Percentiles rank a stretch among this genome's conserved stretches.
These are phyloP conservation scores for Microvelia longipes DNA, from an alignment of 1,140 invertebrate genomes.

Conservation along the genomic window DNA sequence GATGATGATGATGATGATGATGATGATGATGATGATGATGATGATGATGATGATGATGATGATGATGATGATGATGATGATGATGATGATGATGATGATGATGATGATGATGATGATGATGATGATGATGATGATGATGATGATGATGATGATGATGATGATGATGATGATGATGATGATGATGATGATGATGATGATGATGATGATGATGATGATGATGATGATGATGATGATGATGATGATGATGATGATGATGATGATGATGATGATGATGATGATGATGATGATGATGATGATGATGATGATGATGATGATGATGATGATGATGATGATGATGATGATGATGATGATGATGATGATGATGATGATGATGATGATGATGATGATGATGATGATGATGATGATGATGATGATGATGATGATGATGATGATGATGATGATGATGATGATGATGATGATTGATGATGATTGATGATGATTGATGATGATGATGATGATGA, in stretches of 20 bases:
- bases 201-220: slow-evolving; percentile 8
- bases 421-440: slow-evolving; percentile 19
- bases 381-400: slow-evolving; percentile 22
- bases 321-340: slow-evolving; percentile 18
- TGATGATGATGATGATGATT: slow-evolving; percentile 18
- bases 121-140: neutral
- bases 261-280: slow-evolving; percentile 13
- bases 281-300: slow-evolving; percentile 16
- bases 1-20: neutral
- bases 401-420: slow-evolving; percentile 22
- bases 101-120: neutral
- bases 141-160: neutral
- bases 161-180: neutral
- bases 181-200: neutral
- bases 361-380: slow-evolving; percentile 23
- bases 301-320: slow-evolving; percentile 17
- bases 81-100: neutral
- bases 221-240: slow-evolving; percentile 16
- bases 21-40: neutral
- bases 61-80: neutral
- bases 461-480: no score
- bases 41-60: neutral
- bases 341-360: slow-evolving; percentile 22
- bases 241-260: slow-evolving; percentile 17
- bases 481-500: no score